Percentiles rank a stretch among this genome's conserved stretches.
These are phyloP conservation scores for Piaya cayana DNA, from an alignment of 2,113 vertebrate genomes.

Conservation along the genomic window DNA sequence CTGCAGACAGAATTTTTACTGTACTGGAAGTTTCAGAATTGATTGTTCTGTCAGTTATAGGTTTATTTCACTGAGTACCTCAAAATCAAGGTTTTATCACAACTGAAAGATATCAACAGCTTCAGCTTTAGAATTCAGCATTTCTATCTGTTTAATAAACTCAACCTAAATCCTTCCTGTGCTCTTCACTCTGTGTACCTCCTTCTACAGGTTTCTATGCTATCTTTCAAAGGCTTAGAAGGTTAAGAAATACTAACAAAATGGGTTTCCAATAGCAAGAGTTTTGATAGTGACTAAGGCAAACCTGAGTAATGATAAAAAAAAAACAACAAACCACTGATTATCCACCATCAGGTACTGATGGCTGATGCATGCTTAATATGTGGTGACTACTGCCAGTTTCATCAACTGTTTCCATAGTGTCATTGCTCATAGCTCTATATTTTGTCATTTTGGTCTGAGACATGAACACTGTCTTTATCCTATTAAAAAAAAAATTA, in stretches of 20 bases:
- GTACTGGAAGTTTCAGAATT: neutral
- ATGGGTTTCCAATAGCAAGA: neutral
- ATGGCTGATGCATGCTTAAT: neutral
- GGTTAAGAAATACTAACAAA: neutral
- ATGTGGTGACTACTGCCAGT: neutral
- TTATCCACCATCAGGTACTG: neutral
- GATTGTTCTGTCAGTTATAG: neutral
- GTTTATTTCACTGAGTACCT: neutral
- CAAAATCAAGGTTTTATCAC: neutral
- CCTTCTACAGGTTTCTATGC: neutral
- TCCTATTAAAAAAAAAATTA: conserved; percentile 5
- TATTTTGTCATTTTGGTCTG: neutral
- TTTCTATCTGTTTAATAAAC: neutral
- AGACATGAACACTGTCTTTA: neutral
- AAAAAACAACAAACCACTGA: neutral
- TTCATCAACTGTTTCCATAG: neutral
- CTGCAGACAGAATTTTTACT: neutral
- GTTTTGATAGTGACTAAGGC: neutral
- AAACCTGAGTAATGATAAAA: neutral
- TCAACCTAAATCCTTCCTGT: neutral
- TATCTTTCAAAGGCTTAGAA: neutral
- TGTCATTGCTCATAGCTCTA: neutral
- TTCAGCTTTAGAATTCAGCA: neutral
- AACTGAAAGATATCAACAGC: neutral
- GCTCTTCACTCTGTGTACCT: neutral